Conservation (phyloP, 1,140 invertebrate genomes). For the Drosophila pseudoobscura region DNA sequence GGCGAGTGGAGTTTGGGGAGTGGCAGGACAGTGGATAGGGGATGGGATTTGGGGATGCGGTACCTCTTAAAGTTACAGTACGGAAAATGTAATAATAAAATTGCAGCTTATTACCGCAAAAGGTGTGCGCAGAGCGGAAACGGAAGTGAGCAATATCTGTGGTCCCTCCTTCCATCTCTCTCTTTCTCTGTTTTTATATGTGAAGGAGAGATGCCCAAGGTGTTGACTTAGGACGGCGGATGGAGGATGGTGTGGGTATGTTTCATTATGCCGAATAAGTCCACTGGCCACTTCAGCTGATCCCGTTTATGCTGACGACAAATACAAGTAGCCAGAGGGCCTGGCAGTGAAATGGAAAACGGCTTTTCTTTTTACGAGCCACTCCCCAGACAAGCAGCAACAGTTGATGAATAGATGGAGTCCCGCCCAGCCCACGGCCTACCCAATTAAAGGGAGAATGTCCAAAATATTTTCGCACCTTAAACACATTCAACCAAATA, state of each 20-base stretch:
- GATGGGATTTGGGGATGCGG: neutral
- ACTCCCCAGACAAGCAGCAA: conserved; percentile 27
- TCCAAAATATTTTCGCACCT: no score
- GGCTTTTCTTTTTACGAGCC: conserved; percentile 30
- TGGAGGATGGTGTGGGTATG: conserved; percentile 10
- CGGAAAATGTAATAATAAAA: conserved; percentile 60
- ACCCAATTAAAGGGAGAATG: neutral
- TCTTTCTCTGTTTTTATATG: neutral
- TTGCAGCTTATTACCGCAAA: conserved; percentile 68
- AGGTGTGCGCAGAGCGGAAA: conserved; percentile 17
- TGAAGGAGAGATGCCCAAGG: conserved; percentile 8
- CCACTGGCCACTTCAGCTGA: conserved; percentile 40
- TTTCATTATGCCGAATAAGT: conserved; percentile 59
- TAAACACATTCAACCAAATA: no score
- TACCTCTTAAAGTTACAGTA: conserved; percentile 13
- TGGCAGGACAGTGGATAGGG: no score
- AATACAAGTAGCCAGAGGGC: conserved; percentile 18
- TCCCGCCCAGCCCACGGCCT: neutral
- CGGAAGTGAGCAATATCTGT: conserved; percentile 39
- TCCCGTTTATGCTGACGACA: conserved; percentile 48
- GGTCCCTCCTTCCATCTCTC: neutral
- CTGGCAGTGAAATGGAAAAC: neutral
- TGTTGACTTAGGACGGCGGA: conserved; percentile 60
- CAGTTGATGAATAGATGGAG: conserved; percentile 35
- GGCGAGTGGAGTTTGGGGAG: no score